Conservation (phyloP, 2,113 vertebrate genomes). For the Blennius ocellaris region DNA sequence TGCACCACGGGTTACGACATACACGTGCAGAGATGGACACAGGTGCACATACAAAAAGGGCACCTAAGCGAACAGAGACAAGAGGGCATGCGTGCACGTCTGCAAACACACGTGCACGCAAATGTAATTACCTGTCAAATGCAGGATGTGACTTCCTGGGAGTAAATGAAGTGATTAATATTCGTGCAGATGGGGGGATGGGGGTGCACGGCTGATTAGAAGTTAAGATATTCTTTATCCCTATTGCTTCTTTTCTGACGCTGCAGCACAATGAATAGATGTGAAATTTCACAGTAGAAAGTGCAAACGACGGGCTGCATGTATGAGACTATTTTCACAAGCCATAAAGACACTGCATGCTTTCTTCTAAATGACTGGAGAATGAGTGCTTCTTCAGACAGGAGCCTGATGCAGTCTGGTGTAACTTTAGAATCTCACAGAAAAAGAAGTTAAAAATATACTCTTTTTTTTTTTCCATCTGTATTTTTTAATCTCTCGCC, state of each 20-base stretch:
- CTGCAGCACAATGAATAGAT: slow-evolving; percentile 40
- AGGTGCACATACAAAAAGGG: background rate
- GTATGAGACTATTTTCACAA: background rate
- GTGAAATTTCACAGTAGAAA: slow-evolving; percentile 38
- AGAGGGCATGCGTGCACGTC: background rate
- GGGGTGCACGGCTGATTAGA: slow-evolving; percentile 49
- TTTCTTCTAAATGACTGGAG: slow-evolving; percentile 9
- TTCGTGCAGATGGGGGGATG: slow-evolving; percentile 35
- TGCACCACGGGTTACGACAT: slow-evolving; percentile 19
- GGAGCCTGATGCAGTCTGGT: slow-evolving; percentile 5
- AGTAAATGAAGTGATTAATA: slow-evolving; percentile 79
- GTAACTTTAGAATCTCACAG: slow-evolving; percentile 5
- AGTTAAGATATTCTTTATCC: slow-evolving; percentile 65
- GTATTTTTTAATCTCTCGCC: background rate
- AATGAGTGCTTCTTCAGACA: slow-evolving; percentile 13
- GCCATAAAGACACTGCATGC: slow-evolving; percentile 1
- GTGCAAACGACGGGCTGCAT: slow-evolving; percentile 1
- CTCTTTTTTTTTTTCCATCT: background rate
- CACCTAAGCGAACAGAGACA: slow-evolving; percentile 2
- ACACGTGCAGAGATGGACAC: background rate
- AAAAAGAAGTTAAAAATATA: slow-evolving; percentile 5
- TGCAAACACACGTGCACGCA: background rate
- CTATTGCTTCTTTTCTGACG: slow-evolving; percentile 50
- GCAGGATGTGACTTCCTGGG: slow-evolving; percentile 65
- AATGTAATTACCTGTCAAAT: slow-evolving; percentile 78